phyloP scores from a whole-genome alignment of 2,113 vertebrate genomes.

The Ondatra zibethicus region DNA sequence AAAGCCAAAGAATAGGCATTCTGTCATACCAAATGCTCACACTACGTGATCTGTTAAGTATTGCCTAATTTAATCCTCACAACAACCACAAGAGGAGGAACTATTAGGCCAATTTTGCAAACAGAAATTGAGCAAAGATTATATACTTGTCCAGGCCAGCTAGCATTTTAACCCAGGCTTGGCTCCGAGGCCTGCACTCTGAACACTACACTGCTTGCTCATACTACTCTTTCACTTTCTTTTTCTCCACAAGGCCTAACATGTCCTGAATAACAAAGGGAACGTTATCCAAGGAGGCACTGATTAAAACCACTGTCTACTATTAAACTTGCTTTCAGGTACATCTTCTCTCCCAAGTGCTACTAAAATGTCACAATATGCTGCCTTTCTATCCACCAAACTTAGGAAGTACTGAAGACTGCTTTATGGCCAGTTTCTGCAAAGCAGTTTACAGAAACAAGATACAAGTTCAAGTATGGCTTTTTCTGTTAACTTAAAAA shows the following conservation, averaged over 20 bases:
- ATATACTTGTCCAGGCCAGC: neutral
- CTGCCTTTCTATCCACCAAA: conserved; percentile 37
- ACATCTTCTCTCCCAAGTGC: conserved; percentile 6
- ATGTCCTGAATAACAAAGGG: neutral
- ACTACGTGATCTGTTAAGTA: conserved; percentile 4
- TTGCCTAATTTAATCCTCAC: conserved; percentile 27
- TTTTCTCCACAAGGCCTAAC: conserved; percentile 33
- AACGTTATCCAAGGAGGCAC: neutral
- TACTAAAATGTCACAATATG: neutral
- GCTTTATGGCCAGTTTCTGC: neutral
- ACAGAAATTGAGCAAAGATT: conserved; percentile 44
- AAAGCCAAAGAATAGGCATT: neutral
- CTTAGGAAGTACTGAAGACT: neutral
- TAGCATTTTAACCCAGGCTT: neutral
- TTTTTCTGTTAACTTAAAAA: conserved; percentile 49
- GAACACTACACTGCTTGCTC: conserved; percentile 59
- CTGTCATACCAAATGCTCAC: conserved; percentile 16
- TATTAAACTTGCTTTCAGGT: conserved; percentile 48
- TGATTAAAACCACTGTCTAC: conserved; percentile 18
- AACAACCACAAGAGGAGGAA: neutral
- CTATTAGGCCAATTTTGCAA: conserved; percentile 44
- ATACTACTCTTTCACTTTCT: conserved; percentile 75
- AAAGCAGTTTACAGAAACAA: neutral
- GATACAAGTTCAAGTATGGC: neutral
- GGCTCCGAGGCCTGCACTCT: neutral